Base-by-base conservation (phyloP, 2,888 invertebrate species). In the Lochmaea capreae region DNA sequence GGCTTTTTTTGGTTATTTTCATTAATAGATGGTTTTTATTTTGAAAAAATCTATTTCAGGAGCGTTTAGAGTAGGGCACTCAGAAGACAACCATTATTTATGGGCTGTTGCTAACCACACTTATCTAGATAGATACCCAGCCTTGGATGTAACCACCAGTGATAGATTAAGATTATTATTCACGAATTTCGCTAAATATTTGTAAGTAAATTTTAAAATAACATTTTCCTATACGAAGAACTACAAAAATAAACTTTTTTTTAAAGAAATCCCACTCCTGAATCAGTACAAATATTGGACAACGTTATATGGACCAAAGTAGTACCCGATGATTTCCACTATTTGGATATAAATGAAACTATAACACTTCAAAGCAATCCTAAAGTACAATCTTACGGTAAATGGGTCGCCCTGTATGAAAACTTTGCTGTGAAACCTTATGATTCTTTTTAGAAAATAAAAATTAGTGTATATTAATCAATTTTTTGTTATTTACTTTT, bases 101-200 rank as follows among this genome's bases (percentile, higher is more conserved):
- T 81, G 79, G 62, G 67, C 73, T 0, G 76, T 71, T 22, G 72
- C 75, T 18, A 77, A 76, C 54, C 74, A 68, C 61, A 69, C 76
- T 26, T 74, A 77, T 54, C 73, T 80, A 67, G 77, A 78, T 18
- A 61, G 49, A 63, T 72, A 67, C 42, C 68, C 76, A 5, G 42
- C 62, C 57, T 33, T 65, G 33, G 79, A 79, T 52, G 67, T 71
- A 18, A 16, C 72, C 16, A 76, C 75, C 11, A 74, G 70, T 33
- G 71, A 75, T 8, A 57, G 79, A 22, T 65, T 67, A 57, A 54
- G 67, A 11, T 63, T 61, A 16, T 54, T 79, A 39, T 78, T 92
- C 91, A 89, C 91, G 0, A 91, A 92, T 79, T 92, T 93, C 83
- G 92, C 91, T 0, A 90, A 89, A 81, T 84, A 84, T 79, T 88